Evolutionary conservation across 2,797 vertebrate genomes (phyloP).

Genomic region (Buphagus erythrorhynchus): DNA sequence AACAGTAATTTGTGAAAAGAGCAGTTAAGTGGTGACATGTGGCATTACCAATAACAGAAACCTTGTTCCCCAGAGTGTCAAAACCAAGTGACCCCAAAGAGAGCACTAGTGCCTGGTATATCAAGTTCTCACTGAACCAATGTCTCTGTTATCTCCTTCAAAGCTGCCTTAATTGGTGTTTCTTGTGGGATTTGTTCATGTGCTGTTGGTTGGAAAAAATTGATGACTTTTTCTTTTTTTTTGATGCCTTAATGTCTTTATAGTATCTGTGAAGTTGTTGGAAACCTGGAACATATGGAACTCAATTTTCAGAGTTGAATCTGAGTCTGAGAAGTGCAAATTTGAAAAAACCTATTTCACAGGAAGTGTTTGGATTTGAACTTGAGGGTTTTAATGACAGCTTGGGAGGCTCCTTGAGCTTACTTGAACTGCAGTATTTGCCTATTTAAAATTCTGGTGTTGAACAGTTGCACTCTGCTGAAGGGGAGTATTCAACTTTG

Average conservation of each 20-base stretch:
- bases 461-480: neutral
- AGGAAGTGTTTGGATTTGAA: neutral
- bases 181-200: neutral
- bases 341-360: neutral
- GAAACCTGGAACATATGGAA: neutral
- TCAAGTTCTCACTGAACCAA: accelerated
- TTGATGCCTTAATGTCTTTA: neutral
- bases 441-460: neutral
- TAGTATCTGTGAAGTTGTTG: neutral
- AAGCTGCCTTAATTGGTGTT: neutral
- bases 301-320: neutral
- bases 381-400: neutral
- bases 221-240: neutral
- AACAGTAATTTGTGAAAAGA: neutral
- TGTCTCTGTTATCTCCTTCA: neutral
- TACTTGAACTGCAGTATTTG: neutral
- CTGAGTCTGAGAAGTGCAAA: neutral
- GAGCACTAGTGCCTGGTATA: neutral
- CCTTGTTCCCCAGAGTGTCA: neutral
- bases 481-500: neutral
- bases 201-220: neutral
- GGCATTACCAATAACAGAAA: neutral
- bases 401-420: neutral
- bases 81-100: neutral
- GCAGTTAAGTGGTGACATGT: neutral